Evolutionary conservation across 2,888 invertebrate species (phyloP).

Genomic region (Andrena chrysosceles): DNA sequence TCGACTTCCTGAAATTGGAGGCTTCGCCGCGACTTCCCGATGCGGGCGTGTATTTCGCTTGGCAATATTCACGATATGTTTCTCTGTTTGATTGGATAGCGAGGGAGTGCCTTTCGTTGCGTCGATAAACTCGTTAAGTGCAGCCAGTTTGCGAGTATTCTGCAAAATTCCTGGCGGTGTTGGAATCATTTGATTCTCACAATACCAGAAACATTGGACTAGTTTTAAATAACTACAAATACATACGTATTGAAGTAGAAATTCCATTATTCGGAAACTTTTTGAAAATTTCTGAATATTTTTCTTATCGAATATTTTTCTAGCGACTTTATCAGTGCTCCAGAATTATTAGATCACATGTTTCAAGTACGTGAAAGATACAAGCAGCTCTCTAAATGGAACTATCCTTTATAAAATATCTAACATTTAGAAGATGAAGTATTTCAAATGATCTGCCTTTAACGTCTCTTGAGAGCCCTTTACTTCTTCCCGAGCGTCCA

Average conservation of each 20-base stretch:
- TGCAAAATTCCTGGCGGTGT: neutral
- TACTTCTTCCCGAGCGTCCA: slow-evolving; percentile 2
- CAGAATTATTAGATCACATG: no score
- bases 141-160: neutral
- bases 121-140: neutral
- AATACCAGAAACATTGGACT: no score
- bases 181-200: neutral
- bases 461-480: neutral
- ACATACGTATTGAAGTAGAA: no score
- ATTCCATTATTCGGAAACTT: no score
- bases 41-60: slow-evolving; percentile 8
- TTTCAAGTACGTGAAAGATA: no score
- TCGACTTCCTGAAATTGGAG: slow-evolving; percentile 56
- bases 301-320: no score
- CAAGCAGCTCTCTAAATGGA: no score
- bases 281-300: no score
- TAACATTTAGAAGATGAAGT: no score
- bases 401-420: no score
- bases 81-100: slow-evolving; percentile 7
- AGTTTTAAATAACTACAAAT: no score
- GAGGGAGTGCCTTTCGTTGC: neutral
- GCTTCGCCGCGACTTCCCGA: slow-evolving; percentile 29
- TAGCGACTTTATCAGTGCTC: no score
- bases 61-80: slow-evolving; percentile 18
- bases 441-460: neutral